Evolutionary conservation across 2,113 vertebrate species (phyloP).

Genomic region (Bubo bubo): DNA sequence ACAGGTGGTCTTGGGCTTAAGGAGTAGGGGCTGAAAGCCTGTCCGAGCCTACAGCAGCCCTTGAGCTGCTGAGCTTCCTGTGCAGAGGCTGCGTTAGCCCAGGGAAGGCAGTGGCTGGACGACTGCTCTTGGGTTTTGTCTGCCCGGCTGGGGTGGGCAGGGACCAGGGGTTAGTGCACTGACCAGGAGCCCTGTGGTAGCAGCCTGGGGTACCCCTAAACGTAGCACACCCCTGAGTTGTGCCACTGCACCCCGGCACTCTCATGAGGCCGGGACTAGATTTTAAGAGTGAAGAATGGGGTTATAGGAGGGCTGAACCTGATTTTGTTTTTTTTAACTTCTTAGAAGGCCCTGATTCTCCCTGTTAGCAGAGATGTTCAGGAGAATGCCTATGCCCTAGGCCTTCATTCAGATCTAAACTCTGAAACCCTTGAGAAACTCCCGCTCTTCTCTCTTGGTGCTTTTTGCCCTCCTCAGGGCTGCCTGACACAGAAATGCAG

Average conservation of each 20-base stretch:
- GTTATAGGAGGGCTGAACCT: not conserved
- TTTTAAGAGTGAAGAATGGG: not conserved
- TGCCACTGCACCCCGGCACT: no score
- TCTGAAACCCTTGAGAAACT: not conserved
- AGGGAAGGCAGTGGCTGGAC: not conserved
- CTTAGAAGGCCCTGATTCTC: not conserved
- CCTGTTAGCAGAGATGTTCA: not conserved
- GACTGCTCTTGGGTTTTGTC: not conserved
- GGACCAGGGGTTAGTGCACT: accelerated
- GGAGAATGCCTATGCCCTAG: not conserved
- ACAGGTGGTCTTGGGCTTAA: not conserved
- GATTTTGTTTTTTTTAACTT: not conserved
- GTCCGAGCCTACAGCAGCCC: not conserved
- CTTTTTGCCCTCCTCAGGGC: not conserved
- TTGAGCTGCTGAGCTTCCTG: not conserved
- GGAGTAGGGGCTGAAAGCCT: no score
- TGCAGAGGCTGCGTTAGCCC: not conserved
- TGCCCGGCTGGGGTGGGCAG: not conserved
- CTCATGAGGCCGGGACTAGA: not conserved
- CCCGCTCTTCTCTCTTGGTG: not conserved
- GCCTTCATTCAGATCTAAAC: not conserved
- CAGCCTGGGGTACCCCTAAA: not conserved
- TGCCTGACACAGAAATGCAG: not conserved
- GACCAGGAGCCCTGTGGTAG: not conserved
- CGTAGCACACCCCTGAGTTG: not conserved